Evolutionary conservation across 2,888 invertebrate genomes (phyloP), one percentile per base, ranked within the genome.

Genomic region (Dermolepida albohirtum): DNA sequence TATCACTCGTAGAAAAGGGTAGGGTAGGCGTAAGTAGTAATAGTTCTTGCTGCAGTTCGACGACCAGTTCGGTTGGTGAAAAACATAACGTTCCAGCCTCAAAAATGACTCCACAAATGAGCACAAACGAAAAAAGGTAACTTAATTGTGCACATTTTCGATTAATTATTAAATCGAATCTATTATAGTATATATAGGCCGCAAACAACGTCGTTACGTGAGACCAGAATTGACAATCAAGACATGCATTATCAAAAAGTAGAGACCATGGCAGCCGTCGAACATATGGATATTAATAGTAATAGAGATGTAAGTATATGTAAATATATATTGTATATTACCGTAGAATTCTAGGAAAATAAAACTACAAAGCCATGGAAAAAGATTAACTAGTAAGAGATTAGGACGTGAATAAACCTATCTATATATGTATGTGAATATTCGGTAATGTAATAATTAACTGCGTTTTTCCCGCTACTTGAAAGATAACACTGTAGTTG

Each of bases 251-350:
- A 80, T 71, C 77, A 77, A 69, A 78, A 79, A 69, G 71, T 75
- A 7, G 78, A 79, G 50, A 75, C 76, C 43, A 69, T 66, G 11
- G 69, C 70, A 72, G 87, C 73, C 84, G 85, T 40, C 40, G 74
- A 73, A 52, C 75, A 78, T 52, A 76, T 76, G 59, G 89, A 90
- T 74, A 87, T 88, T 74, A 88, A 87, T 77, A 87, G 87, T 78
- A 90, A 89, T 73, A 89, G 90, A 85, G 91, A 91, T 84, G 92
- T 91, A 84, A 88, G 87, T 82, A 27, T 29, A 34, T 10, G 1
- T 22, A 22, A 22, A 22, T 22, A 4, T 22, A 22, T 4, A 22
- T 1, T 22, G 4, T 22, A 22, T 22, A 22, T 22, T 22, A n/a
- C n/a, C n/a, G n/a, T n/a, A 22, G 22, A 22, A 22, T 22, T 22